A percentile compares a stretch with the other conserved stretches of the same genome.
phyloP scores from a whole-genome alignment of 30 jellyfish, hydroid and myxozoan species.

The Turritopsis dohrnii region DNA sequence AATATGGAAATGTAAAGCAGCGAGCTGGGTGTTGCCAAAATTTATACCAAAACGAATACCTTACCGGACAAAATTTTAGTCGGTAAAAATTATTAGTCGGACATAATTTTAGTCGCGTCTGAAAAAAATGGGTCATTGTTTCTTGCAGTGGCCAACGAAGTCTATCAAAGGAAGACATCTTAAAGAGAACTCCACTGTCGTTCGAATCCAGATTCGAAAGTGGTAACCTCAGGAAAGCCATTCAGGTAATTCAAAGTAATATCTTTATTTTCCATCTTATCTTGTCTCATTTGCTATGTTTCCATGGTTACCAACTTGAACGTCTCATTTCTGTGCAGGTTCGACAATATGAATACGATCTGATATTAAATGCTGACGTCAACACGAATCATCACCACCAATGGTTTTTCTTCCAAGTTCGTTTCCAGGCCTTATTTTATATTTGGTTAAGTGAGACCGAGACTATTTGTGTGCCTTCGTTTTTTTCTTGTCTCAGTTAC shows the following conservation, averaged over 20 bases:
- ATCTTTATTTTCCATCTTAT: no score
- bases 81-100: no score
- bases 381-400: conserved; percentile 80
- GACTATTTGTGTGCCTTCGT: no score
- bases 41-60: conserved; percentile 8
- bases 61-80: background rate
- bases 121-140: no score
- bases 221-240: conserved; percentile 90
- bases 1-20: no score
- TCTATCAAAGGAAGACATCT: conserved; percentile 37
- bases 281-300: no score
- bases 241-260: conserved; percentile 49
- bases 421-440: background rate
- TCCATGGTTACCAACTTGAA: background rate
- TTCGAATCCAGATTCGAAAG: conserved; percentile 98
- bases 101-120: background rate
- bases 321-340: conserved; percentile 21
- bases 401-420: conserved; percentile 93
- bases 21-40: no score
- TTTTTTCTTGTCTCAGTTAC: no score
- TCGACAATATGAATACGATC: conserved; percentile 77
- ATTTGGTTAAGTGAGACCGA: background rate
- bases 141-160: background rate
- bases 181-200: conserved; percentile 41
- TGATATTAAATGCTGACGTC: conserved; percentile 68